Conservation (phyloP, 2,888 invertebrate species). For the Corbicula japonica region DNA sequence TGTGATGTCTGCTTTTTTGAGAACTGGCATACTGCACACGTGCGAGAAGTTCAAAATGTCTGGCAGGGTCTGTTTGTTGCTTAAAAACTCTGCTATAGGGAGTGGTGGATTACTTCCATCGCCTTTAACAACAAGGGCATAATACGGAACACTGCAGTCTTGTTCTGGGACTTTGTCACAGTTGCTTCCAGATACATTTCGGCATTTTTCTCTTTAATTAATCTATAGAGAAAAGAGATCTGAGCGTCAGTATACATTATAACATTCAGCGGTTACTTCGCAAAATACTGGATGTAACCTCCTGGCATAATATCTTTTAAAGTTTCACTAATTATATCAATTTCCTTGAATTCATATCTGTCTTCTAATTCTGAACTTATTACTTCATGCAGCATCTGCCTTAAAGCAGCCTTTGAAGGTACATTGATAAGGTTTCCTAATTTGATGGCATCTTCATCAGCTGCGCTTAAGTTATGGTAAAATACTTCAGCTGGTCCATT, state of each 20-base stretch:
- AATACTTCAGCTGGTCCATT: background rate
- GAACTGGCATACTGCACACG: no score
- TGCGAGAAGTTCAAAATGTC: no score
- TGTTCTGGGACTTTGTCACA: constrained; percentile 14
- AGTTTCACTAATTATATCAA: constrained; percentile 1
- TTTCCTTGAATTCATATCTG: constrained; percentile 8
- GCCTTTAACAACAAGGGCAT: no score
- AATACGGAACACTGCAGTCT: background rate
- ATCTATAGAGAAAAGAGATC: background rate
- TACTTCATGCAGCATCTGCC: constrained; percentile 9
- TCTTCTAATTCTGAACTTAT: background rate
- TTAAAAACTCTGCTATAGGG: no score
- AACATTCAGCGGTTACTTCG: constrained; percentile 2
- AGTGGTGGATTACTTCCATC: no score
- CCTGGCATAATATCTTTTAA: constrained; percentile 2
- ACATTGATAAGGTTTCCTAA: background rate
- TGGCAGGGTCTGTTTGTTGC: no score
- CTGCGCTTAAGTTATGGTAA: background rate
- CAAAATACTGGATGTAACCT: constrained; percentile 1
- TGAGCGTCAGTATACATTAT: constrained; percentile 3
- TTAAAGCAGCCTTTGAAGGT: constrained; percentile 3
- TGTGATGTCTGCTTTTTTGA: no score
- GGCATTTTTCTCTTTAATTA: background rate
- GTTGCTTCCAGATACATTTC: constrained; percentile 12
- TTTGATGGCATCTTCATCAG: background rate